These are phyloP conservation scores for Idaea straminata DNA, from an alignment of 2,888 invertebrate species.

Conservation along the genomic window DNA sequence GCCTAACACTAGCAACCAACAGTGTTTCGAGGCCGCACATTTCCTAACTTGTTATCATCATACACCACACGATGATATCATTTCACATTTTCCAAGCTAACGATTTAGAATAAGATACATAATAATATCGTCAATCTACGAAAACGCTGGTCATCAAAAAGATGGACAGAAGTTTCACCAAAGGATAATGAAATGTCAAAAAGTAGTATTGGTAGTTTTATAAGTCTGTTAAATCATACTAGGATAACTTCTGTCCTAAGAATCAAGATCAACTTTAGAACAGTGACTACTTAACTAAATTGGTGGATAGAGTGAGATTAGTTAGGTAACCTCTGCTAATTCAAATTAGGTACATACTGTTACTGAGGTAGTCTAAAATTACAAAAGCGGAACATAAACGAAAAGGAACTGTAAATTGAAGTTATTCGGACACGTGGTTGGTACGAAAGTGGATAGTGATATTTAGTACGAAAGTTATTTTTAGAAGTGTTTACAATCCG, in stretches of 20 bases:
- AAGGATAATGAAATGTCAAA: no score
- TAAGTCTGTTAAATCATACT: no score
- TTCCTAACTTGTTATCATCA: slow-evolving; percentile 43
- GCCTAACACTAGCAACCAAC: slow-evolving; percentile 23
- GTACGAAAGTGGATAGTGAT: slow-evolving; percentile 41
- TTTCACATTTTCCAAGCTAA: slow-evolving; percentile 15
- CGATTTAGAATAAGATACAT: not conserved
- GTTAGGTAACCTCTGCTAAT: no score
- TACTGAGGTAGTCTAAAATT: not conserved
- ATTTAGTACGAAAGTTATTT: slow-evolving; percentile 51
- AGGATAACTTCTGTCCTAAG: no score
- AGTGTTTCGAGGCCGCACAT: slow-evolving; percentile 49
- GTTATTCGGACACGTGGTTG: slow-evolving; percentile 14
- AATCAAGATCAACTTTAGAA: no score
- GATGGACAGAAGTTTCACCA: not conserved
- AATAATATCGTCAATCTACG: not conserved
- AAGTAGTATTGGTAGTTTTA: no score
- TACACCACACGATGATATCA: slow-evolving; percentile 21
- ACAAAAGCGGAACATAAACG: slow-evolving; percentile 22
- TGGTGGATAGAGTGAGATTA: no score
- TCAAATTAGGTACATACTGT: no score
- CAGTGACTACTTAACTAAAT: no score
- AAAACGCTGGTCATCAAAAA: not conserved
- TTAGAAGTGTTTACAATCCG: slow-evolving; percentile 49
- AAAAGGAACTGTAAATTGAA: slow-evolving; percentile 8